A percentile compares a stretch with the other conserved stretches of the same genome.
phyloP scores from a whole-genome alignment of 2,888 invertebrate species.

The Acanthosepion lycidas region DNA sequence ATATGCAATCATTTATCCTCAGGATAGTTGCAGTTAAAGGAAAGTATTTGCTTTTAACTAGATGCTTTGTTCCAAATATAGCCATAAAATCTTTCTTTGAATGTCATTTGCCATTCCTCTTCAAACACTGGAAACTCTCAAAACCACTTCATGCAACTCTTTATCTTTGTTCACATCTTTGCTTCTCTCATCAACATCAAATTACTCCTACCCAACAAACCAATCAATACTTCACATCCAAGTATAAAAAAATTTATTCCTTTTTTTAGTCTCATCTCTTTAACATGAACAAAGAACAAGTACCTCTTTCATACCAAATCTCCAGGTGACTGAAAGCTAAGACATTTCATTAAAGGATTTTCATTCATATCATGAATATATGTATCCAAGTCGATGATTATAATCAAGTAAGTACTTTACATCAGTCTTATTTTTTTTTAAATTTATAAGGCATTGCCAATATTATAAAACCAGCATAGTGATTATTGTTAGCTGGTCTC shows the following conservation, averaged over 20 bases:
- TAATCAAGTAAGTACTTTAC: slow-evolving; percentile 8
- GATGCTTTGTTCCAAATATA: neutral
- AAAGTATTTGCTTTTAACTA: neutral
- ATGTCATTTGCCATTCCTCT: neutral
- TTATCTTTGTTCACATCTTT: neutral
- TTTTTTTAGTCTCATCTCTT: neutral
- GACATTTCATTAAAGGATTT: neutral
- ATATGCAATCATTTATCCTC: too few relatives aligned
- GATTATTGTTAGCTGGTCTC: neutral
- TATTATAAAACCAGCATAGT: too few relatives aligned
- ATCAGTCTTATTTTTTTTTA: neutral
- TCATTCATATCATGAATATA: neutral
- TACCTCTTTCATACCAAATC: neutral
- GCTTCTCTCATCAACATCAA: neutral
- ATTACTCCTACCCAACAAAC: too few relatives aligned
- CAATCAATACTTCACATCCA: neutral
- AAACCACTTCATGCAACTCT: neutral
- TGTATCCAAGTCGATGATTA: neutral
- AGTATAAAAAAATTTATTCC: neutral
- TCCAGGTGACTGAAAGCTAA: neutral
- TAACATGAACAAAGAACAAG: neutral
- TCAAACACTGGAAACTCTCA: neutral
- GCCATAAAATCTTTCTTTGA: neutral
- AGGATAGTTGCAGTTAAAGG: too few relatives aligned
- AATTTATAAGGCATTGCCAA: neutral